A percentile compares a stretch with the other conserved stretches of the same genome.
These are phyloP conservation scores for Parapsyche elsis DNA, from an alignment of 1,140 invertebrate species.

Conservation along the genomic window DNA sequence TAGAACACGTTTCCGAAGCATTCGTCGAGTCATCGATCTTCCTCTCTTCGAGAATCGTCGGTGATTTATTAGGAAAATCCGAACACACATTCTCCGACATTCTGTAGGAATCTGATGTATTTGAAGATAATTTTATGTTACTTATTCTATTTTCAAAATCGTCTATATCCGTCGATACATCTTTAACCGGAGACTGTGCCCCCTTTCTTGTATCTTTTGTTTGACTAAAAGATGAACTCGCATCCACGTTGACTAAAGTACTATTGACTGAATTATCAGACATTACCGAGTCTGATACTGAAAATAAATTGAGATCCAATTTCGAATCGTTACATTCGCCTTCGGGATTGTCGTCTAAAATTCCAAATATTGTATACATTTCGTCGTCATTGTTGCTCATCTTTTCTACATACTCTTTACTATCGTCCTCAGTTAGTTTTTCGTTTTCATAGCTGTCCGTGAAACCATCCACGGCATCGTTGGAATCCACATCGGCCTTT, in stretches of 20 bases:
- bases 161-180: background rate
- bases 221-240: background rate
- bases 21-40: background rate
- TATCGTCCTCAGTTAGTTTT: background rate
- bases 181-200: background rate
- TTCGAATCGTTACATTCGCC: background rate
- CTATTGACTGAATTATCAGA: conserved; percentile 14
- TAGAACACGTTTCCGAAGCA: conserved; percentile 62
- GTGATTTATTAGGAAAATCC: conserved; percentile 21
- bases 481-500: conserved; percentile 15
- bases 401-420: conserved; percentile 29
- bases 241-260: background rate
- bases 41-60: background rate
- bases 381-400: conserved; percentile 63
- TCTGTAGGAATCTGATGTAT: background rate
- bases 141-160: conserved; percentile 43
- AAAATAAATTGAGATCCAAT: conserved; percentile 54
- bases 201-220: background rate
- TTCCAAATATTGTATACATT: conserved; percentile 66
- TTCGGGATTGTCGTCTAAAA: conserved; percentile 63
- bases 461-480: conserved; percentile 30
- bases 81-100: conserved; percentile 22
- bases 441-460: conserved; percentile 1
- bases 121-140: conserved; percentile 35
- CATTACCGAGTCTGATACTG: conserved; percentile 22